Conservation (phyloP, 2,113 vertebrate species). For the Triplophysa dalaica region DNA sequence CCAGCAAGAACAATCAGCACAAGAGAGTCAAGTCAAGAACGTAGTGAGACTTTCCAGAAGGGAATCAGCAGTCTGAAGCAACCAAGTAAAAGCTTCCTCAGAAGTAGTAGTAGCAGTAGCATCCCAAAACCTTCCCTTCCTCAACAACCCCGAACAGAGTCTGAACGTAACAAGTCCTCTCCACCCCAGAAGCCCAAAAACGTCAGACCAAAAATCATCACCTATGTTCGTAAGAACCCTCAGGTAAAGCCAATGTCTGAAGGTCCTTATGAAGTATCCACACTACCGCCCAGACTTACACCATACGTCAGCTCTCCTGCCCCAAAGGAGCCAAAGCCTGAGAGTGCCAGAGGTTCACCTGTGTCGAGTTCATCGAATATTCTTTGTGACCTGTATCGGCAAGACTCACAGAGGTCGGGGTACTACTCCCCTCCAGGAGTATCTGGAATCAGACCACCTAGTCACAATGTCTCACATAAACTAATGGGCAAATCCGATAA, state of each 20-base stretch:
- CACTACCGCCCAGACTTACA: slow-evolving; percentile 69
- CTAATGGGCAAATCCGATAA: slow-evolving; percentile 76
- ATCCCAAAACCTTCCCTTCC: slow-evolving; percentile 80
- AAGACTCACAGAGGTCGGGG: slow-evolving; percentile 83
- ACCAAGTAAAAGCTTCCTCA: slow-evolving; percentile 73
- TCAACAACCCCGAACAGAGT: slow-evolving; percentile 68
- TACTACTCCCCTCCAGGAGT: slow-evolving; percentile 77
- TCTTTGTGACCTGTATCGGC: slow-evolving; percentile 84
- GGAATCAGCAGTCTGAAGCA: slow-evolving; percentile 71
- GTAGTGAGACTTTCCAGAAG: slow-evolving; percentile 67
- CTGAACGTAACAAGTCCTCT: slow-evolving; percentile 66
- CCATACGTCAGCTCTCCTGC: slow-evolving; percentile 67
- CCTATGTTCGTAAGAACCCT: slow-evolving; percentile 86
- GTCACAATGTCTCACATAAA: slow-evolving; percentile 70
- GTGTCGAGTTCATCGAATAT: slow-evolving; percentile 67
- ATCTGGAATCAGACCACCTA: slow-evolving; percentile 78
- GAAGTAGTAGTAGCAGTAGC: slow-evolving; percentile 62
- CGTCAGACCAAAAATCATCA: slow-evolving; percentile 93
- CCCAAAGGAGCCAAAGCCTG: slow-evolving; percentile 70
- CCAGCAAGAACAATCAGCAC: slow-evolving; percentile 48
- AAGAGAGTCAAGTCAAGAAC: slow-evolving; percentile 60
- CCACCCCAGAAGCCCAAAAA: slow-evolving; percentile 84
- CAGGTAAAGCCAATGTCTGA: slow-evolving; percentile 74
- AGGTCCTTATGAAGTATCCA: slow-evolving; percentile 62
- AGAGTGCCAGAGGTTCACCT: slow-evolving; percentile 65